These are phyloP conservation scores for Chymomyza costata DNA, from an alignment of 1,140 invertebrate genomes.

Conservation along the genomic window DNA sequence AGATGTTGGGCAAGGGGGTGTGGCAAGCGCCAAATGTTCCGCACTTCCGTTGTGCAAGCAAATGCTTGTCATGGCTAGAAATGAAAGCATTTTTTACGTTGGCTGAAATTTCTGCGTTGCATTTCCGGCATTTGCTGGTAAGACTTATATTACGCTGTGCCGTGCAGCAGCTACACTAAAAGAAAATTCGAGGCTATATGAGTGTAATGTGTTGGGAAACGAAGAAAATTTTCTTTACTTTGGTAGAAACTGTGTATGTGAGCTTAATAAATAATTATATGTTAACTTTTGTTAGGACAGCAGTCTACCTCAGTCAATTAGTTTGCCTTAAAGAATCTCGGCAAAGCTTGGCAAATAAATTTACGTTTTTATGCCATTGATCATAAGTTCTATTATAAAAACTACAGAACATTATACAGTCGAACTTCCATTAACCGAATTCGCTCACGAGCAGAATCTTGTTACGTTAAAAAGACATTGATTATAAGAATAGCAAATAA, in stretches of 20 bases:
- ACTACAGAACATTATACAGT: too few species aligned
- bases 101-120: conserved; percentile 54
- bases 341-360: too few species aligned
- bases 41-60: conserved; percentile 21
- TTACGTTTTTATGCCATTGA: too few species aligned
- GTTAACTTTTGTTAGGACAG: too few species aligned
- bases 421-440: too few species aligned
- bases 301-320: too few species aligned
- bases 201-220: neutral
- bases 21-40: conserved; percentile 18
- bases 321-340: too few species aligned
- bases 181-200: neutral
- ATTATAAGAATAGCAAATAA: too few species aligned
- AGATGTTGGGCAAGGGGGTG: neutral
- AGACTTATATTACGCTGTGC: conserved; percentile 52
- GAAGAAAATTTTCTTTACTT: conserved; percentile 37
- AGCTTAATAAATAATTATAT: too few species aligned
- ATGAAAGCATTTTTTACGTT: conserved; percentile 45
- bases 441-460: too few species aligned
- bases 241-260: conserved; percentile 4
- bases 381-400: too few species aligned
- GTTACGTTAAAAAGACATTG: too few species aligned
- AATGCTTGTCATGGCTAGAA: conserved; percentile 14
- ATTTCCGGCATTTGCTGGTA: conserved; percentile 44
- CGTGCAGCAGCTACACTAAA: conserved; percentile 26